These are phyloP conservation scores for Adelognathus sp. DNA, from an alignment of 2,888 invertebrate genomes.

Conservation along the genomic window DNA sequence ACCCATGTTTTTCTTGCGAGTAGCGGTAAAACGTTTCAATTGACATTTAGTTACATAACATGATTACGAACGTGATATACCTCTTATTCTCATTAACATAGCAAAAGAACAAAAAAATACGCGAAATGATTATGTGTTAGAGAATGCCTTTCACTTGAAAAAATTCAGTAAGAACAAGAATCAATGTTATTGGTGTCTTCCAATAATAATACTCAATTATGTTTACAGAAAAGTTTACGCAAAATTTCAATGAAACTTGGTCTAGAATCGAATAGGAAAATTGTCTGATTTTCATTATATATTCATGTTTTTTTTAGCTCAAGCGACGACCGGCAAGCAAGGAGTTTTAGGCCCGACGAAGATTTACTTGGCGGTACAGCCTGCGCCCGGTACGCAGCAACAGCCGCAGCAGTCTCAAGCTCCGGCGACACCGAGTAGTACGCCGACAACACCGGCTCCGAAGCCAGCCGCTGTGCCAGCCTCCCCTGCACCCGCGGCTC, in stretches of 20 bases:
- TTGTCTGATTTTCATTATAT: not conserved
- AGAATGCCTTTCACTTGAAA: too few relatives aligned
- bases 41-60: too few relatives aligned
- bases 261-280: too few relatives aligned
- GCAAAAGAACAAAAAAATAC: not conserved
- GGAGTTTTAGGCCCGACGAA: slow-evolving; percentile 93
- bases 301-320: slow-evolving; percentile 83
- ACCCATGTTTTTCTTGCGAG: too few relatives aligned
- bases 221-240: too few relatives aligned
- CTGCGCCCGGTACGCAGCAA: slow-evolving; percentile 79
- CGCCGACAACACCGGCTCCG: slow-evolving; percentile 48
- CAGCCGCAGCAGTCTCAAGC: slow-evolving; percentile 62
- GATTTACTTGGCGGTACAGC: slow-evolving; percentile 93
- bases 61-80: too few relatives aligned
- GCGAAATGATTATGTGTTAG: too few relatives aligned
- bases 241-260: not conserved
- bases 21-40: too few relatives aligned
- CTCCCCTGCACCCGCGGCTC: slow-evolving; percentile 27
- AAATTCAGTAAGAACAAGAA: too few relatives aligned
- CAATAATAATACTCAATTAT: too few relatives aligned
- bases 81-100: not conserved
- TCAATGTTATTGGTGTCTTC: too few relatives aligned
- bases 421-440: slow-evolving; percentile 60
- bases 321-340: slow-evolving; percentile 93
- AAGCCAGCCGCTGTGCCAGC: slow-evolving; percentile 65